Percentiles rank a stretch among this genome's conserved stretches.
phyloP scores from a whole-genome alignment of 2,888 invertebrate species.

The Nysson spinosus region DNA sequence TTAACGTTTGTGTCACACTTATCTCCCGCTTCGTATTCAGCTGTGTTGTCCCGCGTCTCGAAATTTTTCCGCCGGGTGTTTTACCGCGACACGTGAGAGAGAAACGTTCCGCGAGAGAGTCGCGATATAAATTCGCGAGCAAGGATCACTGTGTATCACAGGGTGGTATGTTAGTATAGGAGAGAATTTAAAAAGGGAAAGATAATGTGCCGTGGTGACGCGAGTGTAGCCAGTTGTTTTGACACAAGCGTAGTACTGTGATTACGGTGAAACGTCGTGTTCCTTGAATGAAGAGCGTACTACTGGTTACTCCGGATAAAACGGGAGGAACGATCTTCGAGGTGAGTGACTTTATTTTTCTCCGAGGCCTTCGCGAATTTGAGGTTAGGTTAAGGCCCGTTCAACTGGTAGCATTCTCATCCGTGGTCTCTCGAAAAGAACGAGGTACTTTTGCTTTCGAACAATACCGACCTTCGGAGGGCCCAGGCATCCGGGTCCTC shows the following conservation, averaged over 20 bases:
- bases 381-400: slow-evolving; percentile 26
- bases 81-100: slow-evolving; percentile 7
- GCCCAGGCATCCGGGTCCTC: slow-evolving; percentile 29
- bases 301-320: neutral
- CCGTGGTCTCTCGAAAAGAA: slow-evolving; percentile 3
- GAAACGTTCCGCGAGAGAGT: neutral
- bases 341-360: slow-evolving; percentile 46
- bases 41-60: slow-evolving; percentile 12
- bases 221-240: slow-evolving; percentile 48
- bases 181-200: slow-evolving; percentile 45
- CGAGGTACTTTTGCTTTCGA: slow-evolving; percentile 9
- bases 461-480: slow-evolving; percentile 33
- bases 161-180: slow-evolving; percentile 20
- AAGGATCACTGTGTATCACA: slow-evolving; percentile 12
- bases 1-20: slow-evolving; percentile 61
- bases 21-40: slow-evolving; percentile 39
- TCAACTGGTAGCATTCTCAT: slow-evolving; percentile 7
- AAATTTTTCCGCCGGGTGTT: neutral
- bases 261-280: slow-evolving; percentile 1
- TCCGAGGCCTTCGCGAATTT: slow-evolving; percentile 1
- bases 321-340: slow-evolving; percentile 33
- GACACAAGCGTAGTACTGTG: slow-evolving; percentile 29
- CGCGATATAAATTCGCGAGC: neutral
- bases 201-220: slow-evolving; percentile 40
- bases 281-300: slow-evolving; percentile 38